Evolutionary conservation across 2,113 vertebrate species (phyloP).

Genomic region (Oreochromis aureus): DNA sequence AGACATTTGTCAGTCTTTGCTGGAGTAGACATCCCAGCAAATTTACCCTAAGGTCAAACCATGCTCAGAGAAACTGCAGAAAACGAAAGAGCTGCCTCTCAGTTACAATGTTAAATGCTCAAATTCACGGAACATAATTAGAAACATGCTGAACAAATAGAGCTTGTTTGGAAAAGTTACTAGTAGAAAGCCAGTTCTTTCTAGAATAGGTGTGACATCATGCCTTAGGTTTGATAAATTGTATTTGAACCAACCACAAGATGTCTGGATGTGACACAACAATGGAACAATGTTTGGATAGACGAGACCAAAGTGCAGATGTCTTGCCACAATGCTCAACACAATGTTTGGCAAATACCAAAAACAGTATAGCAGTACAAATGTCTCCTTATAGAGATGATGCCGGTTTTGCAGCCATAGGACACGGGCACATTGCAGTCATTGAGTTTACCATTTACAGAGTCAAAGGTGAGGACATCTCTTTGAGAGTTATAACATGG

Average conservation of each 20-base stretch:
- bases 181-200: not conserved
- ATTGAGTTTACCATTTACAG: not conserved
- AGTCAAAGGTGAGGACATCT: not conserved
- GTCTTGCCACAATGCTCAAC: not conserved
- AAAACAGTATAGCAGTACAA: not conserved
- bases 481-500: not conserved
- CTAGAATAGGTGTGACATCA: not conserved
- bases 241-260: not conserved
- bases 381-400: not conserved
- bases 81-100: not conserved
- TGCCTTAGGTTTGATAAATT: not conserved
- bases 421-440: not conserved
- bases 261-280: not conserved
- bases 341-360: not conserved
- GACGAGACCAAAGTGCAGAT: not conserved
- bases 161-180: not conserved
- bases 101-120: not conserved
- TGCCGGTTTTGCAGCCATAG: not conserved
- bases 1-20: not conserved
- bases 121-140: not conserved
- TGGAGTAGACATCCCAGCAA: not conserved
- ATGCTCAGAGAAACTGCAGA: not conserved
- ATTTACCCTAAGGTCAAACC: not conserved
- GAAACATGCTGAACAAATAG: not conserved
- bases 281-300: not conserved